These are phyloP conservation scores for Ptilorrhoa leucosticta DNA, from an alignment of 2,113 vertebrate genomes.

Conservation along the genomic window DNA sequence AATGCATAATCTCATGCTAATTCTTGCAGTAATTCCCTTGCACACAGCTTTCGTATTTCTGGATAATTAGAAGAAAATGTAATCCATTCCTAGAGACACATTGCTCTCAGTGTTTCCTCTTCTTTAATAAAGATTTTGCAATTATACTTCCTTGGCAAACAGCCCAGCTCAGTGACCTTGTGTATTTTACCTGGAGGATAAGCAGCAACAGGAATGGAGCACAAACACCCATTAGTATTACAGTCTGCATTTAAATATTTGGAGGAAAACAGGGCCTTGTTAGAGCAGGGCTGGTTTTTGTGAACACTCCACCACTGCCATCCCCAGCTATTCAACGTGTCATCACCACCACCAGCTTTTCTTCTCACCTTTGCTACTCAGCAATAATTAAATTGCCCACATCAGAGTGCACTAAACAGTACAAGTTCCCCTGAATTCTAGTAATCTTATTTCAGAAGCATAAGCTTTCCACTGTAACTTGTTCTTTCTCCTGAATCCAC, in stretches of 20 bases:
- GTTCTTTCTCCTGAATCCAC: not conserved
- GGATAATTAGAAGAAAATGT: conserved; percentile 60
- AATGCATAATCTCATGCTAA: conserved; percentile 64
- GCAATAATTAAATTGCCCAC: not conserved
- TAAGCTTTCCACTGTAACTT: not conserved
- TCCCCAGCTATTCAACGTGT: not conserved
- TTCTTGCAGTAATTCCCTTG: conserved; percentile 63
- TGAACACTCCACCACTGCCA: not conserved
- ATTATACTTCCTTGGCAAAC: conserved; percentile 23
- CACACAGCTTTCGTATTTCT: conserved; percentile 59
- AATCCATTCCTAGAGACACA: conserved; percentile 43
- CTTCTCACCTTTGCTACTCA: not conserved
- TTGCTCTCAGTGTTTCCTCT: conserved; percentile 8
- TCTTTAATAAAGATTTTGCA: conserved; percentile 4
- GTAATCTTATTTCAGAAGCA: not conserved
- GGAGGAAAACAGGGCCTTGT: not conserved
- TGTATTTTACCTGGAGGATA: conserved; percentile 21
- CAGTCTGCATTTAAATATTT: not conserved
- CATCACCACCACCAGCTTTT: not conserved
- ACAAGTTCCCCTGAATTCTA: not conserved
- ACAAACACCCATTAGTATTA: not conserved
- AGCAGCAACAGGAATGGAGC: not conserved
- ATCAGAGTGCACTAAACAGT: not conserved
- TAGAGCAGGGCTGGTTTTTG: not conserved
- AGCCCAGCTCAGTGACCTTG: not conserved